phyloP scores from a whole-genome alignment of 2,888 invertebrate species.

The Bellardia pandia region DNA sequence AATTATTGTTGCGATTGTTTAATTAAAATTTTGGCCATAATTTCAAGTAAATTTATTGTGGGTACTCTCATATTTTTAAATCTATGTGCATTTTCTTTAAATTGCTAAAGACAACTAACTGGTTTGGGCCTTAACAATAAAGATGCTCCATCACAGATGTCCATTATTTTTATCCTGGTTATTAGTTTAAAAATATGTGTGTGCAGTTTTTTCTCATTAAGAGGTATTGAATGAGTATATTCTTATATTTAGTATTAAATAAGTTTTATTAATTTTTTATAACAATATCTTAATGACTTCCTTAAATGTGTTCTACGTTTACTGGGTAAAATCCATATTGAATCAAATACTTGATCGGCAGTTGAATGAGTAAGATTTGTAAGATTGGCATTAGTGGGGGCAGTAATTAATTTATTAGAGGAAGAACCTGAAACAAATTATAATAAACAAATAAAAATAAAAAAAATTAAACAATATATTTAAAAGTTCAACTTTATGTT shows the following conservation, averaged over 20 bases:
- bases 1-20: too few species aligned
- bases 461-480: neutral
- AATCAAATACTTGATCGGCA: conserved; percentile 29
- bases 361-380: neutral
- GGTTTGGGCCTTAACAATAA: too few species aligned
- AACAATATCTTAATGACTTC: conserved; percentile 53
- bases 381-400: neutral
- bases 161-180: too few species aligned
- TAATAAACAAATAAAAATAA: neutral
- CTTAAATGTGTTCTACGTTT: conserved; percentile 37
- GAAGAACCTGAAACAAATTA: conserved; percentile 40
- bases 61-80: too few species aligned
- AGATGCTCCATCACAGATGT: too few species aligned
- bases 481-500: neutral
- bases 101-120: too few species aligned
- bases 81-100: too few species aligned
- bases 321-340: conserved; percentile 24
- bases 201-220: too few species aligned
- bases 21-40: too few species aligned
- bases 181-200: too few species aligned
- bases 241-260: neutral
- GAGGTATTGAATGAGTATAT: too few species aligned
- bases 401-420: neutral
- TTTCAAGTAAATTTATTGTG: too few species aligned
- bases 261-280: conserved; percentile 51